Evolutionary conservation across 1,140 invertebrate species (phyloP).

Genomic region (Drosophila seguyi): DNA sequence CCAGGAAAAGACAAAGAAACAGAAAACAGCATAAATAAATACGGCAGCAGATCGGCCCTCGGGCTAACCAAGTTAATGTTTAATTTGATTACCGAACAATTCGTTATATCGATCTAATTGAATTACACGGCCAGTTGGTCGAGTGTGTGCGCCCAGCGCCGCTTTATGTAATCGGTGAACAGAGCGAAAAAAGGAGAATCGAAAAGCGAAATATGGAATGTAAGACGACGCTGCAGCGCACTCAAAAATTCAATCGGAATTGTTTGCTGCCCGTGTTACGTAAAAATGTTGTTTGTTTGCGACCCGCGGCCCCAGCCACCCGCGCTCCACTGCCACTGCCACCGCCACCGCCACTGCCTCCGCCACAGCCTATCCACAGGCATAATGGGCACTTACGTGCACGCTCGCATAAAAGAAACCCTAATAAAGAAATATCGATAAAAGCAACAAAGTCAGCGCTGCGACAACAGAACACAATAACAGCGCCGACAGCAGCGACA

Average conservation of each 20-base stretch:
- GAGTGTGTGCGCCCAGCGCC: conserved; percentile 16
- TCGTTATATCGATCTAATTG: conserved; percentile 46
- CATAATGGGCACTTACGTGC: conserved; percentile 76
- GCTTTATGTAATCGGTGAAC: conserved; percentile 64
- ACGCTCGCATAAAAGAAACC: conserved; percentile 81
- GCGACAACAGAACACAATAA: conserved; percentile 25
- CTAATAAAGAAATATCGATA: conserved; percentile 83
- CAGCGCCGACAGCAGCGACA: conserved; percentile 11
- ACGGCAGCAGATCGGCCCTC: conserved; percentile 7
- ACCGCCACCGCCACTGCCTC: neutral
- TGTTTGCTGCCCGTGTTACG: conserved; percentile 64
- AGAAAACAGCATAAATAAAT: conserved; percentile 7
- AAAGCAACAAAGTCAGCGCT: conserved; percentile 55
- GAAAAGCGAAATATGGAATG: conserved; percentile 1
- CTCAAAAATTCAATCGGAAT: conserved; percentile 60
- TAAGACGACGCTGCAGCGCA: conserved; percentile 5
- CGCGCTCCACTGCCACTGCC: neutral
- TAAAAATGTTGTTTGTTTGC: conserved; percentile 56
- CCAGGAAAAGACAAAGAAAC: neutral
- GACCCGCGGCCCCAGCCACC: conserved; percentile 1
- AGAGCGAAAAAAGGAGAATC: conserved; percentile 4
- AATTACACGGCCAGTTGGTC: conserved; percentile 43
- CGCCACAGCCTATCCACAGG: conserved; percentile 7
- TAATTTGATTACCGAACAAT: conserved; percentile 72
- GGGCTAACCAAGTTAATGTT: conserved; percentile 23